Evolutionary conservation across 2,113 vertebrate species (phyloP).

Genomic region (Machaerirhynchus nigripectus): DNA sequence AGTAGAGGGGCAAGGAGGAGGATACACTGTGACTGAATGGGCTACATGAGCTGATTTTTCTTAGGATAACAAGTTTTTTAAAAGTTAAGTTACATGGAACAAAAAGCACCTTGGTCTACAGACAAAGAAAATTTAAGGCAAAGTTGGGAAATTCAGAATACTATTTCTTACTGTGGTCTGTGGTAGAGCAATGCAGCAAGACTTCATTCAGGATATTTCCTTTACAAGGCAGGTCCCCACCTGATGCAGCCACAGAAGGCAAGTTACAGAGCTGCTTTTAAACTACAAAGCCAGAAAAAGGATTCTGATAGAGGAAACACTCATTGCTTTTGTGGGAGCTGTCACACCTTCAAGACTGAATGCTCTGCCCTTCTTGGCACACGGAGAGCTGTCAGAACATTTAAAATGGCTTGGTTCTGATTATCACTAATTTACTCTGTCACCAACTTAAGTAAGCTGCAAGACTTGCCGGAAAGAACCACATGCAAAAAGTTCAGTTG

Average conservation of each 20-base stretch:
- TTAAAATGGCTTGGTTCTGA: background rate
- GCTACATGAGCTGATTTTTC: background rate
- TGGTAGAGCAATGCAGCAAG: background rate
- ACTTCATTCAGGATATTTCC: background rate
- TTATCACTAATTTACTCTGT: background rate
- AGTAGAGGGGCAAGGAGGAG: background rate
- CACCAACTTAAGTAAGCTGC: background rate
- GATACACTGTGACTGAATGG: background rate
- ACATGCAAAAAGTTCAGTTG: background rate
- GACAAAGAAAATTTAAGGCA: background rate
- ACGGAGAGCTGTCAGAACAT: background rate
- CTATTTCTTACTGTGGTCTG: background rate
- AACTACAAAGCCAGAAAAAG: background rate
- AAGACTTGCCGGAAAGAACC: background rate
- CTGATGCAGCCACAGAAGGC: background rate
- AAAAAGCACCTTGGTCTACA: background rate
- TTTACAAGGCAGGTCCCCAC: background rate
- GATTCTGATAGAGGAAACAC: background rate
- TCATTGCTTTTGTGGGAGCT: background rate
- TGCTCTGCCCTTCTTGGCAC: background rate
- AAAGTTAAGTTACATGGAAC: background rate
- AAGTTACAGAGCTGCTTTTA: background rate
- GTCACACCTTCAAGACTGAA: background rate
- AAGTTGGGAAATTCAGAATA: fast-evolving
- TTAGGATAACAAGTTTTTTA: background rate